These are phyloP conservation scores for Leucosticte australis DNA, from an alignment of 2,113 vertebrate genomes.

Conservation along the genomic window DNA sequence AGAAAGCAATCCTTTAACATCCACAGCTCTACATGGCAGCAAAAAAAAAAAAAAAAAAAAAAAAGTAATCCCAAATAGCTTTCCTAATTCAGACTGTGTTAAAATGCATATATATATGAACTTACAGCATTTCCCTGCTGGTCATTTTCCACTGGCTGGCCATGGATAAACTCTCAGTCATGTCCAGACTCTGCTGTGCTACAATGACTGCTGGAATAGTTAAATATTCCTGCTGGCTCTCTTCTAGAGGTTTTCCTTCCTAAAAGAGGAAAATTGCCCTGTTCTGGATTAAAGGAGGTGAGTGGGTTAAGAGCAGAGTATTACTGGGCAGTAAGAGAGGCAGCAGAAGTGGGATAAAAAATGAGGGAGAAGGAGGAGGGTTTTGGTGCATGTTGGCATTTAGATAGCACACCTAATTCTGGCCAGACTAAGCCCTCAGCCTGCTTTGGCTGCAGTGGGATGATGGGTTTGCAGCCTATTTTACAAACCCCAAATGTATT, in stretches of 20 bases:
- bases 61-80: background rate
- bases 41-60: background rate
- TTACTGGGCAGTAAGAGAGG: background rate
- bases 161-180: background rate
- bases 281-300: background rate
- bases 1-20: background rate
- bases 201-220: background rate
- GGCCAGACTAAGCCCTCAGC: background rate
- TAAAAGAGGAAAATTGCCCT: background rate
- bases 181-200: background rate
- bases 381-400: background rate
- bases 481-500: background rate
- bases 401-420: background rate
- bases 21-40: background rate
- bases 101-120: background rate
- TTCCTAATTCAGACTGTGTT: background rate
- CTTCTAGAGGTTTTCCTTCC: background rate
- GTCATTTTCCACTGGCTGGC: slow-evolving; percentile 1
- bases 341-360: background rate
- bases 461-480: background rate
- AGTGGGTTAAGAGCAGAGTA: background rate
- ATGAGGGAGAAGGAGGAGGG: background rate
- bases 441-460: background rate
- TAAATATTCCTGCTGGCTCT: background rate
- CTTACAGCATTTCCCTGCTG: background rate